phyloP scores from a whole-genome alignment of 2,797 vertebrate genomes.

The Phrynocephalus guinanensis region DNA sequence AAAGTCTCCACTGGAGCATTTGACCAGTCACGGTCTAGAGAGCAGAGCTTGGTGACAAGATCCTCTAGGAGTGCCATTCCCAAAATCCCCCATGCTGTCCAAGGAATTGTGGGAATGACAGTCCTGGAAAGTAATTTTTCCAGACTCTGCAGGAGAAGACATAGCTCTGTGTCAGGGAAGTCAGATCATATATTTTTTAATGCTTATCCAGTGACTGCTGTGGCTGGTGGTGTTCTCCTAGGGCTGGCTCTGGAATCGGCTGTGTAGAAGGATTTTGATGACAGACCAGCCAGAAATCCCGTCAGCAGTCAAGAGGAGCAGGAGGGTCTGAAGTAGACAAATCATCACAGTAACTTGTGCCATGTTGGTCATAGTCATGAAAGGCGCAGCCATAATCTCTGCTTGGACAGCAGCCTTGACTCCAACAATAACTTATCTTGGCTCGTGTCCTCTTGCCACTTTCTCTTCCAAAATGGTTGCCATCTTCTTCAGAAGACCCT shows the following conservation, averaged over 20 bases:
- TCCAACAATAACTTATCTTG: conserved; percentile 69
- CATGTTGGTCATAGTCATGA: conserved; percentile 66
- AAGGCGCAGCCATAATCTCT: conserved; percentile 79
- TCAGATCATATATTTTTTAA: not conserved
- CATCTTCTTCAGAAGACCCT: conserved; percentile 35
- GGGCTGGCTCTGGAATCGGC: conserved; percentile 42
- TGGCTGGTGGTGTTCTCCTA: conserved; percentile 33
- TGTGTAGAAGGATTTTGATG: not conserved
- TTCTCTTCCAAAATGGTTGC: conserved; percentile 41
- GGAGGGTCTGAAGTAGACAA: conserved; percentile 71
- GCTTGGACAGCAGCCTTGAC: conserved; percentile 76
- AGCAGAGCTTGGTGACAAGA: not conserved
- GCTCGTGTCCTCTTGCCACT: conserved; percentile 71
- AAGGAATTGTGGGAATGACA: no score
- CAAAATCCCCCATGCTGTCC: no score
- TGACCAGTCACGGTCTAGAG: not conserved
- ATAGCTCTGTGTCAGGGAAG: not conserved
- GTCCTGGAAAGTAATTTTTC: no score
- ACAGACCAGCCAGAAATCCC: conserved; percentile 79
- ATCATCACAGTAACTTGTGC: conserved; percentile 80
- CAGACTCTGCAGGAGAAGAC: not conserved
- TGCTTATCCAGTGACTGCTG: conserved; percentile 65
- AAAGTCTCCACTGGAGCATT: not conserved
- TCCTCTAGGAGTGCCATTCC: no score
- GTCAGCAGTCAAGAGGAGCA: conserved; percentile 77